Conservation (phyloP, 2,113 vertebrate genomes). For the Pomatorhinus ruficollis region DNA sequence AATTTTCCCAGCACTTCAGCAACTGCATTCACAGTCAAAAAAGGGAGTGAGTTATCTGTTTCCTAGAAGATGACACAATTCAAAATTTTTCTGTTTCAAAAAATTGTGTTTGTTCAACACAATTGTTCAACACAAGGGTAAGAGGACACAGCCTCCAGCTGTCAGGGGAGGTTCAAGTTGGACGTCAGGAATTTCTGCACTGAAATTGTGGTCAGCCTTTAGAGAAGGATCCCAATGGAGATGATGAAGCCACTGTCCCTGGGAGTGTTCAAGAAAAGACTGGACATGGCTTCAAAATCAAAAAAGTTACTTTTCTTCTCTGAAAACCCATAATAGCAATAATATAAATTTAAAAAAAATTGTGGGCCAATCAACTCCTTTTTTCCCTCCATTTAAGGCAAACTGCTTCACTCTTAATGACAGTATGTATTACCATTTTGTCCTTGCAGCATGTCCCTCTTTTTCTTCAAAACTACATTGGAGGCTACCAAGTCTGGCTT, state of each 20-base stretch:
- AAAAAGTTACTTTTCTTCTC: neutral
- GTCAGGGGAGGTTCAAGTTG: neutral
- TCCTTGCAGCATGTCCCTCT: neutral
- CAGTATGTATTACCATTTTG: neutral
- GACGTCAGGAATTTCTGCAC: neutral
- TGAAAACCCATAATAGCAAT: neutral
- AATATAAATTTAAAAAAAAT: neutral
- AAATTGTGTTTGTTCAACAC: neutral
- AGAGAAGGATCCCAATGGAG: neutral
- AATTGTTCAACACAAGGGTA: no score
- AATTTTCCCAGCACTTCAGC: neutral
- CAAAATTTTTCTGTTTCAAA: neutral
- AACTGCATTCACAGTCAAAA: neutral
- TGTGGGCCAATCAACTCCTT: accelerated
- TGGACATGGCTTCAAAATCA: accelerated
- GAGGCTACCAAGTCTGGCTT: neutral
- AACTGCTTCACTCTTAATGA: neutral
- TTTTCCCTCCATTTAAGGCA: neutral
- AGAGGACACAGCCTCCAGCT: neutral
- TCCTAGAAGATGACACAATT: neutral
- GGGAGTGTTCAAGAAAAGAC: neutral
- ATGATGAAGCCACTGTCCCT: accelerated
- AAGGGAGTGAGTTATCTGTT: neutral
- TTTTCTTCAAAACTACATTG: neutral
- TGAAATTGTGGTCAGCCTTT: neutral